Evolutionary conservation across 2,113 vertebrate genomes (phyloP).

Genomic region (Prionailurus bengalensis): DNA sequence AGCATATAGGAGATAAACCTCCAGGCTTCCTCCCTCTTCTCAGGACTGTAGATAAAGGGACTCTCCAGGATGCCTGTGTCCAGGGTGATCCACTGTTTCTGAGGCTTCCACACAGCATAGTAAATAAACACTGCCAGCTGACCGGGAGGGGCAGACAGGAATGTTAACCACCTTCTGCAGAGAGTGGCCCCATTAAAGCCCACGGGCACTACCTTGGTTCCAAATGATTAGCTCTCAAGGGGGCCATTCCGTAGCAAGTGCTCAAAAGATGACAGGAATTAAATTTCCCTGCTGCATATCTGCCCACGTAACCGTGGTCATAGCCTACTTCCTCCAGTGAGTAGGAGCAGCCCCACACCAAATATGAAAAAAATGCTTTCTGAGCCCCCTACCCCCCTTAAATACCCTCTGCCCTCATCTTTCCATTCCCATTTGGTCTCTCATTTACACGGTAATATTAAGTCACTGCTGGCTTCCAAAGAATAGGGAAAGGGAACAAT

Average conservation of each 20-base stretch:
- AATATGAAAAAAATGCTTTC: neutral
- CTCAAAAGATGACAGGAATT: neutral
- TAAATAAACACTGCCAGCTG: constrained; percentile 95
- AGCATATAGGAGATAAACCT: constrained; percentile 96
- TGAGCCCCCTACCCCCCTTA: neutral
- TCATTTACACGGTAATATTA: neutral
- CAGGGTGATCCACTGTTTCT: constrained; percentile 94
- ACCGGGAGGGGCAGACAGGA: neutral
- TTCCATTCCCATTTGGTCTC: neutral
- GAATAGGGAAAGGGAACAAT: neutral
- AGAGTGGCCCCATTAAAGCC: neutral
- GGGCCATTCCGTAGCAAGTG: neutral
- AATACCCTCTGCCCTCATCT: neutral
- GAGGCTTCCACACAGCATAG: constrained; percentile 95
- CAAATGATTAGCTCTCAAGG: neutral
- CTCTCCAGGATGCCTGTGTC: constrained; percentile 90
- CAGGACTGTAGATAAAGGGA: constrained; percentile 90
- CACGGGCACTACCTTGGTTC: neutral
- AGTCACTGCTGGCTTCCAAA: neutral
- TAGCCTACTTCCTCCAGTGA: neutral
- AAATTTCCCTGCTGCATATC: neutral
- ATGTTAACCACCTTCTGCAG: neutral
- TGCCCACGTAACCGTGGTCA: neutral
- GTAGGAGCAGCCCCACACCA: neutral
- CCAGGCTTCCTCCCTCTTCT: constrained; percentile 91